Percentiles rank a stretch among this genome's conserved stretches.
Evolutionary conservation across 2,888 invertebrate species (phyloP).

Genomic region (Phania funesta): DNA sequence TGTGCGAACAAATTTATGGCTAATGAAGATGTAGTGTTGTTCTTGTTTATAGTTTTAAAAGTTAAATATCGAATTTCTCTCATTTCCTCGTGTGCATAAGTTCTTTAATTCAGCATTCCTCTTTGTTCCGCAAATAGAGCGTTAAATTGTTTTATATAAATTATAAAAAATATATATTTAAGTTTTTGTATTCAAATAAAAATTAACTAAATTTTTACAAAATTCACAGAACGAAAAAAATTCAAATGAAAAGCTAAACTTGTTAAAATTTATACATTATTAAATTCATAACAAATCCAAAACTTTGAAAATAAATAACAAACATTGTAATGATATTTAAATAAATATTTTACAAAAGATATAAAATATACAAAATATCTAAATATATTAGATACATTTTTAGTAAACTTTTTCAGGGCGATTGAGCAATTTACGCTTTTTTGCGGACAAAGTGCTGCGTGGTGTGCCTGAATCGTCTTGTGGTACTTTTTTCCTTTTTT

Average conservation of each 20-base stretch:
- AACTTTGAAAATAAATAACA: background rate
- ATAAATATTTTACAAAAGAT: slow-evolving; percentile 38
- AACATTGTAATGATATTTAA: slow-evolving; percentile 13
- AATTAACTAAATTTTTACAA: background rate
- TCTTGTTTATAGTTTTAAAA: too few species aligned
- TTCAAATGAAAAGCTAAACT: background rate
- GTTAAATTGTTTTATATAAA: too few species aligned
- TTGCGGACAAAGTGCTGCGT: slow-evolving; percentile 31
- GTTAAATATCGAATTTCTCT: too few species aligned
- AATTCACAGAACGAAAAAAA: background rate
- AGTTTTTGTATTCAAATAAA: background rate
- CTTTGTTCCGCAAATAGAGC: too few species aligned
- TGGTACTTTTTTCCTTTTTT: background rate
- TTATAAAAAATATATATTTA: background rate
- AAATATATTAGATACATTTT: background rate
- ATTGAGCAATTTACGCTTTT: slow-evolving; percentile 16
- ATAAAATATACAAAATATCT: slow-evolving; percentile 48
- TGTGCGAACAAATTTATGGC: too few species aligned
- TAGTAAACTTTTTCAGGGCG: background rate
- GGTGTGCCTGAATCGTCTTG: slow-evolving; percentile 14
- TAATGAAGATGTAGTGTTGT: too few species aligned
- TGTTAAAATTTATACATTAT: slow-evolving; percentile 4
- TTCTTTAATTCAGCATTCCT: too few species aligned
- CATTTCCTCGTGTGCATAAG: too few species aligned
- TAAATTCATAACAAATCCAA: slow-evolving; percentile 14